phyloP scores from a whole-genome alignment of 2,113 vertebrate genomes.

The Ellobius talpinus region DNA sequence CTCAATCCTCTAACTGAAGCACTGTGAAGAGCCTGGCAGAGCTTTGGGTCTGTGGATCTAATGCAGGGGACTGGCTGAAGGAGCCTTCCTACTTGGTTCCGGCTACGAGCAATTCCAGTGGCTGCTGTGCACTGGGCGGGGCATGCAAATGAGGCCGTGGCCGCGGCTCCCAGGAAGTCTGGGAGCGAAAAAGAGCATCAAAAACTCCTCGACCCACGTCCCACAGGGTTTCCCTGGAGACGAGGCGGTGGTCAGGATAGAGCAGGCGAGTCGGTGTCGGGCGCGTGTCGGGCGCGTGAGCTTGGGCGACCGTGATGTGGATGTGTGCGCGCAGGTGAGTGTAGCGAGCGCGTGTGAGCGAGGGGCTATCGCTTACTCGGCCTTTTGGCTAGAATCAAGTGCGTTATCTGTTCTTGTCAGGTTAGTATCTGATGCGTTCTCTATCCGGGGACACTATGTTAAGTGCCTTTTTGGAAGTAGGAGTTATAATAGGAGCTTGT shows the following conservation, averaged over 20 bases:
- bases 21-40: not conserved
- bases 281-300: too few relatives aligned
- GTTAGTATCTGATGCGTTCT: too few relatives aligned
- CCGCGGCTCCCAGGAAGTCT: not conserved
- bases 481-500: not conserved
- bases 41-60: not conserved
- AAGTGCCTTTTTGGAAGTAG: too few relatives aligned
- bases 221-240: too few relatives aligned
- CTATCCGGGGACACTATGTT: too few relatives aligned
- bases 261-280: too few relatives aligned
- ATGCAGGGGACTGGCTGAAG: not conserved
- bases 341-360: accelerated
- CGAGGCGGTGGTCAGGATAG: too few relatives aligned
- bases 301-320: not conserved
- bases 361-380: not conserved
- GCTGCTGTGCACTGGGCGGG: not conserved
- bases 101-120: not conserved
- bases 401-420: too few relatives aligned
- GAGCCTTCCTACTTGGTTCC: not conserved
- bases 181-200: not conserved
- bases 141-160: not conserved
- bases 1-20: not conserved
- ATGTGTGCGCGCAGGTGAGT: not conserved
- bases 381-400: constrained; percentile 11
- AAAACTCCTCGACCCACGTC: not conserved